Evolutionary conservation across 2,113 vertebrate species (phyloP).

Genomic region (Cercopithecus mona): DNA sequence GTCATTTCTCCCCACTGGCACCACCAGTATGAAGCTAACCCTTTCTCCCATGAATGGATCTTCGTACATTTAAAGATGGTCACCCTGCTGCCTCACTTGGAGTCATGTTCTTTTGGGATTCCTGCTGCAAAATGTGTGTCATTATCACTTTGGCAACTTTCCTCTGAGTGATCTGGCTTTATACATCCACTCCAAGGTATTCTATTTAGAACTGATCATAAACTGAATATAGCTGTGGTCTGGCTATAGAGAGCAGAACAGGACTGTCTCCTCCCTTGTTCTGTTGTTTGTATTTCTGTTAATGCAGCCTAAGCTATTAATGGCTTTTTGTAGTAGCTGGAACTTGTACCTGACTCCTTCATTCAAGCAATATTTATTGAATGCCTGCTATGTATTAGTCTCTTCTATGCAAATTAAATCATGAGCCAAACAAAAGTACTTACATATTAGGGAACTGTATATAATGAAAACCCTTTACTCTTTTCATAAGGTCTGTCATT

Average conservation of each 20-base stretch:
- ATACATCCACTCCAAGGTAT: background rate
- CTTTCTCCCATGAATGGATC: background rate
- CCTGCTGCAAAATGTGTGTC: background rate
- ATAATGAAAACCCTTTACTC: background rate
- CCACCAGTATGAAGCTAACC: background rate
- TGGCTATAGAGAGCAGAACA: background rate
- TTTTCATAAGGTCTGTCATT: background rate
- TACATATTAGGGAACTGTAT: background rate
- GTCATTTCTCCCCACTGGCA: background rate
- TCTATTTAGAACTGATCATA: background rate
- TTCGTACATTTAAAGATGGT: background rate
- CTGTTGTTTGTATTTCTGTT: background rate
- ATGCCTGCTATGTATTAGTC: background rate
- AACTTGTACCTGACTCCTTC: background rate
- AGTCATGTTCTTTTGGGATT: background rate
- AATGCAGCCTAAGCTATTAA: background rate
- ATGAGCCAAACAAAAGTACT: background rate
- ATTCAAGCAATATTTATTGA: background rate
- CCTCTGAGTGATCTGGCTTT: background rate
- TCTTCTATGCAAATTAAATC: conserved; percentile 32
- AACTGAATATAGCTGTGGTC: background rate
- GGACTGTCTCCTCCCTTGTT: background rate
- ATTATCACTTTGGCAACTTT: background rate
- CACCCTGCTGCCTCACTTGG: background rate
- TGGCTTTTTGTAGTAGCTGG: background rate